phyloP scores from a whole-genome alignment of 2,797 vertebrate species.

The Meriones psammophilus region DNA sequence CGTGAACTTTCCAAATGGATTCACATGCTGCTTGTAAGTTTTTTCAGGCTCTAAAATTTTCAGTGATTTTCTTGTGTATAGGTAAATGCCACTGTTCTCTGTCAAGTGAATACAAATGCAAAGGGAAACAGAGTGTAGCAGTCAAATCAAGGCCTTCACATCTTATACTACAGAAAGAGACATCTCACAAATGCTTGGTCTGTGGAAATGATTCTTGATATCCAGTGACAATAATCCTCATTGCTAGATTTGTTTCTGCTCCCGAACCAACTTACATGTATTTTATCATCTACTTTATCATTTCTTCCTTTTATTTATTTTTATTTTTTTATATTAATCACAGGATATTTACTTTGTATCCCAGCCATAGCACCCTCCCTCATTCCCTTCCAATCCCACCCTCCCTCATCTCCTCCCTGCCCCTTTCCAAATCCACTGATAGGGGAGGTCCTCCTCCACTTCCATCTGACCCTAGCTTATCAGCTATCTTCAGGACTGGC shows the following conservation, averaged over 20 bases:
- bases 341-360: too few species aligned
- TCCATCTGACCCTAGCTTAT: too few species aligned
- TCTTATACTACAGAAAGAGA: neutral
- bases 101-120: neutral
- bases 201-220: neutral
- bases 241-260: neutral
- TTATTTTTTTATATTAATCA: too few species aligned
- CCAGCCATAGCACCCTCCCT: too few species aligned
- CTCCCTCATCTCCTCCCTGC: too few species aligned
- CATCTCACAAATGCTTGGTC: fast-evolving
- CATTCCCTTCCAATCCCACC: too few species aligned
- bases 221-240: neutral
- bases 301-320: neutral
- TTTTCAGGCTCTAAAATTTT: neutral
- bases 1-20: neutral
- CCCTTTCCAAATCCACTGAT: too few species aligned
- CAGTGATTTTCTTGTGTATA: neutral
- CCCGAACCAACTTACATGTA: neutral
- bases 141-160: neutral
- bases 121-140: neutral
- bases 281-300: neutral
- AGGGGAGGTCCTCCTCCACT: too few species aligned
- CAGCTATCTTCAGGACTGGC: too few species aligned
- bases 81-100: neutral
- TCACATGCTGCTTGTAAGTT: neutral